These are phyloP conservation scores for Phaenicophaeus curvirostris DNA, from an alignment of 2,797 vertebrate species.

Conservation along the genomic window DNA sequence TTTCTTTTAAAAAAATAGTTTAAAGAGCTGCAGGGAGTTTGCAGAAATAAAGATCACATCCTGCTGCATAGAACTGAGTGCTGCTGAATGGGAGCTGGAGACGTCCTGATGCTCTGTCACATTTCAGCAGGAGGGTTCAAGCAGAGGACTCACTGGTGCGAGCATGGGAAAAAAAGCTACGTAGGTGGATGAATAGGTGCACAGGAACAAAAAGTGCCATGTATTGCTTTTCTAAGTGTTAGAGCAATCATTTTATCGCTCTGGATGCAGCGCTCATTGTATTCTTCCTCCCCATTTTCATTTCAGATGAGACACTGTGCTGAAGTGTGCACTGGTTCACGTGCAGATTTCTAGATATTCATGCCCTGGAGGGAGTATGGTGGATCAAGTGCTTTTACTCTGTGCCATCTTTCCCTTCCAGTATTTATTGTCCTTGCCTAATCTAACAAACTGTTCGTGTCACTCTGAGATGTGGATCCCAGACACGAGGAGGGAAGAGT, in stretches of 20 bases:
- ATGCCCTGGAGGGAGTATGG: background rate
- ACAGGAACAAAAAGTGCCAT: slow-evolving; percentile 30
- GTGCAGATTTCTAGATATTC: background rate
- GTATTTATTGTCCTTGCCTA: background rate
- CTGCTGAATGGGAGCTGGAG: background rate
- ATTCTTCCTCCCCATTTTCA: background rate
- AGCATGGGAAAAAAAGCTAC: background rate
- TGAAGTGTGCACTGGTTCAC: background rate
- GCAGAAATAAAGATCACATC: background rate
- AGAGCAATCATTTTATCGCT: slow-evolving; percentile 34
- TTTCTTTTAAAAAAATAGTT: background rate
- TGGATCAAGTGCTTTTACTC: background rate
- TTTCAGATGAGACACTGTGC: background rate
- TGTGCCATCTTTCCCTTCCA: background rate
- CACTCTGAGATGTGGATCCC: background rate
- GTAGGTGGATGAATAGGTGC: slow-evolving; percentile 50
- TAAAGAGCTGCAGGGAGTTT: background rate
- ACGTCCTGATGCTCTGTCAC: background rate
- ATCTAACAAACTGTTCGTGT: background rate
- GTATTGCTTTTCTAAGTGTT: background rate
- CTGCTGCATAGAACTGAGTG: background rate
- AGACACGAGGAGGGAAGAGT: background rate
- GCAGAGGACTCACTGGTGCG: background rate
- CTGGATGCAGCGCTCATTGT: background rate
- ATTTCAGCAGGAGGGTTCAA: background rate